phyloP scores from a whole-genome alignment of 2,113 vertebrate genomes.

The Oxyruncus cristatus region DNA sequence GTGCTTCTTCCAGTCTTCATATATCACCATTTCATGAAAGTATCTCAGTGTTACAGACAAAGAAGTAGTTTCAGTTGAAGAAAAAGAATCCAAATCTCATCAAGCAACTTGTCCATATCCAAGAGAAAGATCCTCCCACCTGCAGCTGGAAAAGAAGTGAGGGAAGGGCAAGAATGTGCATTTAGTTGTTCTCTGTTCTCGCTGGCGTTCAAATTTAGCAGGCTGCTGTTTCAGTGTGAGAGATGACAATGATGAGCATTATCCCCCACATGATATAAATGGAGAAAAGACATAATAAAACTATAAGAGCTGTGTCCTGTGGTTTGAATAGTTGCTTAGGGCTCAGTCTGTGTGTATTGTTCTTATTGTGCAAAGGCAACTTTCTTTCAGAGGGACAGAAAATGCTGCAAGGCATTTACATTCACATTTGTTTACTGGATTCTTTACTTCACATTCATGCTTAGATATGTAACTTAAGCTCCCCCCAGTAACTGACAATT shows the following conservation, averaged over 20 bases:
- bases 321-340: background rate
- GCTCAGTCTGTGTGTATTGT: background rate
- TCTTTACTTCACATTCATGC: background rate
- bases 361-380: background rate
- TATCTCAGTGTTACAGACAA: background rate
- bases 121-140: conserved; percentile 21
- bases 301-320: background rate
- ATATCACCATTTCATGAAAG: background rate
- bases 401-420: background rate
- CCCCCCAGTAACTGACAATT: background rate
- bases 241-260: conserved; percentile 30
- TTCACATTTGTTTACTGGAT: background rate
- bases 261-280: background rate
- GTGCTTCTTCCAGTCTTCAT: background rate
- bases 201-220: background rate
- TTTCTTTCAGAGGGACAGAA: background rate
- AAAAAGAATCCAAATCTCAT: background rate
- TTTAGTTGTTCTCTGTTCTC: conserved; percentile 8
- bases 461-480: background rate
- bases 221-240: background rate
- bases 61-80: background rate
- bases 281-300: conserved; percentile 7
- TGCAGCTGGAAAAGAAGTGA: conserved; percentile 28
- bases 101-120: background rate
- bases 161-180: conserved; percentile 2